Evolutionary conservation across 2,113 vertebrate species (phyloP), one percentile per base, ranked within the genome.

Genomic region (Phrynocephalus versicolor): DNA sequence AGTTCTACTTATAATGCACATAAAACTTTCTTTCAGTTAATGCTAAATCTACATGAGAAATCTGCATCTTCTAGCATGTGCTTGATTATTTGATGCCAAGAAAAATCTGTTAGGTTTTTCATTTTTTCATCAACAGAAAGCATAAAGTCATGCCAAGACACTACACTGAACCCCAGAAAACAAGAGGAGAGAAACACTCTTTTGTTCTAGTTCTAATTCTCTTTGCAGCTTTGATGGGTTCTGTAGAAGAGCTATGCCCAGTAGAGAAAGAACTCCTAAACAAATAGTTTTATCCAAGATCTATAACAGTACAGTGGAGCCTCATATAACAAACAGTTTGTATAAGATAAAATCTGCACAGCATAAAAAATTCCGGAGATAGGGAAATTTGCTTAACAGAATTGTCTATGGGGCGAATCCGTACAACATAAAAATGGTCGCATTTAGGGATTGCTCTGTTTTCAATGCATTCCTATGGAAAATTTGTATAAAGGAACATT

Each of bases 21-120:
- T 72, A 16, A 21, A 4, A 37, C 13, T n/a, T 33, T 33, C 37
- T 12, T 60, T 80, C 10, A 37, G 12, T 81, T 88, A 85, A 65
- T 41, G 45, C 7, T 79, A 79, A 41, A 65, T 89, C 88, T 90
- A 77, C 77, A 89, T 87, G 58, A 82, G 81, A 85, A 85, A 60
- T 27, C 30, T 65, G 65, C 75, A 83, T n/a, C 78, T 15, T 85
- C 89, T 74, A 72, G 80, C 64, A 86, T 87, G 21, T 35, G 65
- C 45, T n/a, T 39, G 81, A 70, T 69, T 85, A 8, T 1, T 27
- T 27, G 33, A 23, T 67, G 73, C 58, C 0, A 0, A 65, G n/a
- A 90, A 89, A 90, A 88, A 25, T 90, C 73, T 67, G 79, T 85
- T 82, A 37, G 33, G 3, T 35, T 77, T 70, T 70, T 85, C 13